Evolutionary conservation across 2,797 vertebrate genomes (phyloP).

Genomic region (Emydoidea blandingii): DNA sequence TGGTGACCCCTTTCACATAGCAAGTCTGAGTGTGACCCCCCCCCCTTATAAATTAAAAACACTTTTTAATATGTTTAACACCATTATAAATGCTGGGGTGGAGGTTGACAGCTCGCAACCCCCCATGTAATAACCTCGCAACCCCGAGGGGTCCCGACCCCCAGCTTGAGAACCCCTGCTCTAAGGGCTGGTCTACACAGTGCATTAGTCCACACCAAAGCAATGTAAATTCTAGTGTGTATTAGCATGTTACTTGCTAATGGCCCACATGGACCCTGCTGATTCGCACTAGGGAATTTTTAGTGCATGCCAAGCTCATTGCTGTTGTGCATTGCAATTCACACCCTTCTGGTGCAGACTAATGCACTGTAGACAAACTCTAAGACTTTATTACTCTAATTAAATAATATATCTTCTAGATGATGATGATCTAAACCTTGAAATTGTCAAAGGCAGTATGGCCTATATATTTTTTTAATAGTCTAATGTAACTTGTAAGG

Average conservation of each 20-base stretch:
- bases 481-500: conserved; percentile 21
- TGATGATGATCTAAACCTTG: conserved; percentile 16
- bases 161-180: neutral
- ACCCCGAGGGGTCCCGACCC: no score
- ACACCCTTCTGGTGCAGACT: neutral
- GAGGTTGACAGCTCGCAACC: no score
- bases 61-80: no score
- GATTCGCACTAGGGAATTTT: neutral
- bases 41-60: no score
- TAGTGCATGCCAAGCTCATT: neutral
- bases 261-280: neutral
- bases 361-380: neutral
- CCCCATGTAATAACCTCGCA: no score
- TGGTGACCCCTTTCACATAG: no score
- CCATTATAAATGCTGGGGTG: no score
- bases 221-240: neutral
- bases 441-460: neutral
- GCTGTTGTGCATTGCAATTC: neutral
- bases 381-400: neutral
- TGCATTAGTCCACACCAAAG: neutral
- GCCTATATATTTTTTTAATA: conserved; percentile 7
- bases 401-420: neutral
- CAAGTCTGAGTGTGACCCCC: no score
- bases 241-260: neutral
- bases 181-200: neutral